Base-by-base conservation (phyloP, 2,888 invertebrate species). In the Hirtodrosophila confusa region DNA sequence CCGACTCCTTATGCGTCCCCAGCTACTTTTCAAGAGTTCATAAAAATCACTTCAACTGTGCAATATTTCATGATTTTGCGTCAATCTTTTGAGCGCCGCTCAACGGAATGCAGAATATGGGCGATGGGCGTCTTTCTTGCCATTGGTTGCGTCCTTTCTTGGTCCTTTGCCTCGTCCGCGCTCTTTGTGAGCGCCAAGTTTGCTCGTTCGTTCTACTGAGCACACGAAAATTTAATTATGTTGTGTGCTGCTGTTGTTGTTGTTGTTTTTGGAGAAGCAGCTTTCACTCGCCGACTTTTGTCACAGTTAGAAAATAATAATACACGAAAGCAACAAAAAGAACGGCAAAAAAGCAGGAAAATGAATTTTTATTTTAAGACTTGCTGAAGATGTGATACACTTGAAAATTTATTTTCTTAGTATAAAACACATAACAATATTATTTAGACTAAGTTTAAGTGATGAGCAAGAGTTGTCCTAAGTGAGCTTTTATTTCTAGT, bases 41-140 rank as follows among this genome's bases (percentile, higher is more conserved):
- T 86, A 86, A 86, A 86, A 82, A 82, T 84, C 85, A 78, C 82
- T 80, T 86, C 87, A 86, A 78, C 85, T 82, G 72, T 69, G 87
- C 82, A 86, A 82, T 86, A 84, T 86, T 82, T 86, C 72, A 82
- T 65, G 65, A 82, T 80, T 83, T 67, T 58, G 45, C 82, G 64
- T 72, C 69, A 85, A 85, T 85, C 82, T 85, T 82, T 75, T 75
- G 66, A 74, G 75, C 49, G 33, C 35, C 43, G 53, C 60, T 54
- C 57, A 63, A 55, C 48, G 54, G 40, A 41, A 75, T 61, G 43
- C 57, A 54, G 27, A 41, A 11, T 36, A 10, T 48, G 47, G 47
- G 47, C 8, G 29, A 9, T 41, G 54, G 45, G 27, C 12, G 71
- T 45, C 36, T 23, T 6, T 27, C 37, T 7, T 17, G 9, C 10